Percentiles rank a stretch among this genome's conserved stretches.
Evolutionary conservation across 2,888 invertebrate species (phyloP).

Genomic region (Drosophila fulvimacula): DNA sequence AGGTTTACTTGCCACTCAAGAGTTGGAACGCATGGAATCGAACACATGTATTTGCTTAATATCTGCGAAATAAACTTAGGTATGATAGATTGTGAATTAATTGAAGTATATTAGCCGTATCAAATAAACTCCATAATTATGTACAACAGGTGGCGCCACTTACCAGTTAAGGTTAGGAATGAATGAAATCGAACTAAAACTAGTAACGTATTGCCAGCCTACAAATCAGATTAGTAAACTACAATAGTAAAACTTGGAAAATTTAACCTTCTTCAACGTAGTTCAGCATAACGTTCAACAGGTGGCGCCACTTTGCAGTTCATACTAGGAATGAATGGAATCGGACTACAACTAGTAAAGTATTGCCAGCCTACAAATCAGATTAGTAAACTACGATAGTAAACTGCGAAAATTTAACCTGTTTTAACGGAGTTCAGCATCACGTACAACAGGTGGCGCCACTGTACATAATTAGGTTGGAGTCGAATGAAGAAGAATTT

Average conservation of each 20-base stretch:
- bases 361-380: not conserved
- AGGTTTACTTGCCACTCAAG: no score
- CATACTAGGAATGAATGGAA: slow-evolving; percentile 6
- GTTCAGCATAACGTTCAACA: not conserved
- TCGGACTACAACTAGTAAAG: not conserved
- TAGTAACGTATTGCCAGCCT: not conserved
- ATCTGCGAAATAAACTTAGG: no score
- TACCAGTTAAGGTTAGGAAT: not conserved
- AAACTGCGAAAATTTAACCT: not conserved
- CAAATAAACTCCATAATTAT: not conserved
- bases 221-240: not conserved
- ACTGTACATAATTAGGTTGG: slow-evolving; percentile 11
- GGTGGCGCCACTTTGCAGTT: not conserved
- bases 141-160: not conserved
- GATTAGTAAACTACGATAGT: not conserved
- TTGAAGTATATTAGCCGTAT: no score
- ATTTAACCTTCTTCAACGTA: not conserved
- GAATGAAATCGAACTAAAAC: not conserved
- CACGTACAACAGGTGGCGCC: slow-evolving; percentile 10
- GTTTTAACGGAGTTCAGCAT: not conserved
- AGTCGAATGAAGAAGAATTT: slow-evolving; percentile 6
- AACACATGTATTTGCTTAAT: no score
- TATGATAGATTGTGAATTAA: no score
- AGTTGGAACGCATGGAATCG: no score
- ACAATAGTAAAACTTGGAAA: no score